Evolutionary conservation across 2,888 invertebrate genomes (phyloP), one percentile per base, ranked within the genome.

Genomic region (Lithodes maja): DNA sequence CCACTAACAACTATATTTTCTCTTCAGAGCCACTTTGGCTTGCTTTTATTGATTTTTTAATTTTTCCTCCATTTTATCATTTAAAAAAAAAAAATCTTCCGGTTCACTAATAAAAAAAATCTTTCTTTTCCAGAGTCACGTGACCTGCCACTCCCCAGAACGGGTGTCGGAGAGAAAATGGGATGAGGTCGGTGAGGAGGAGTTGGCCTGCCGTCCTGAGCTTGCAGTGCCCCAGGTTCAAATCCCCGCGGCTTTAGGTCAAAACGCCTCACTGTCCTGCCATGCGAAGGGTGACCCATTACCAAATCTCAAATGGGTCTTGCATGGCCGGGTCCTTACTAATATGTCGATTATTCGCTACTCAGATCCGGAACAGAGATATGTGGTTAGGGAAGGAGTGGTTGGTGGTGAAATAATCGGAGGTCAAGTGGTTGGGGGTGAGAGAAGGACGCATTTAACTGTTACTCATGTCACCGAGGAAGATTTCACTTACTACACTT

Each of bases 401-500:
- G 93, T 95, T 93, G 95, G 95, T 93, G 71, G 71, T n/a, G 71
- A 71, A n/a, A 68, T 90, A 50, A 61, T 91, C 17, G 81, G 83
- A 81, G 91, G 92, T 68, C 84, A 89, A 33, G 86, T 91, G n/a
- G 92, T 95, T 93, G 95, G 95, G 93, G 82, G 71, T n/a, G 79
- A 83, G 12, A 90, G 88, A 3, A 97, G 97, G 97, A 96, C 96
- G 92, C 97, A 97, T 93, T 95, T 98, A 91, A 97, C 97, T 88
- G 96, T 98, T 91, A 96, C 95, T 92, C 97, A 97, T 93, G 96
- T 97, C 92, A 97, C 96, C 92, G 97, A 96, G 93, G 95, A 96
- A 81, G 97, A 97, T 93, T 96, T 97, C 1, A 98, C 98, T 1
- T 96, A 97, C 92, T 98, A 98, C 94, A 96, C 96, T 86, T 98